Percentiles rank a stretch among this genome's conserved stretches.
Evolutionary conservation across 2,113 vertebrate species (phyloP).

Genomic region (Gymnarchus niloticus): DNA sequence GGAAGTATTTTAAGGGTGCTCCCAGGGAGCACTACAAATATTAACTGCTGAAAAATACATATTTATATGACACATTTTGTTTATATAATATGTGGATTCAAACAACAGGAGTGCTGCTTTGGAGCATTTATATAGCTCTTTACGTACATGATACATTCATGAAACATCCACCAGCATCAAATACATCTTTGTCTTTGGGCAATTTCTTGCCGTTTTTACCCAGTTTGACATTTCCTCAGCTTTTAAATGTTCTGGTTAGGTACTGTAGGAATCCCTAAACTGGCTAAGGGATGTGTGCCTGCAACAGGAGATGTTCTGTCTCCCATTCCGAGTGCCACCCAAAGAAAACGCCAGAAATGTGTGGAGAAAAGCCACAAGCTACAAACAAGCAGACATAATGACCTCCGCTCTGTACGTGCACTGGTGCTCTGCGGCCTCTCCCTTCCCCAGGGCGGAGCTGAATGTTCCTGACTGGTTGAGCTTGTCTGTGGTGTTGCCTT

Average conservation of each 20-base stretch:
- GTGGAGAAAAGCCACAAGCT: conserved; percentile 10
- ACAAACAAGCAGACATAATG: conserved; percentile 14
- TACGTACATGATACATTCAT: not conserved
- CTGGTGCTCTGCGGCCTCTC: conserved; percentile 43
- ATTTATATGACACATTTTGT: too few relatives aligned
- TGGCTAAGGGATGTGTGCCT: not conserved
- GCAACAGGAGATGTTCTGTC: not conserved
- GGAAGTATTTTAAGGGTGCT: not conserved
- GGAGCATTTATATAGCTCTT: not conserved
- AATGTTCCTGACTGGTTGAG: conserved; percentile 54
- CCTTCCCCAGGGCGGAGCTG: conserved; percentile 4
- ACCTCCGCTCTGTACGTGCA: conserved; percentile 26
- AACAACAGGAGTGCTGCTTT: not conserved
- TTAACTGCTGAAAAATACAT: not conserved
- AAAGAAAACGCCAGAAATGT: not conserved
- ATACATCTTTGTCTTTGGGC: too few relatives aligned
- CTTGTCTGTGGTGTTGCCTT: conserved; percentile 49
- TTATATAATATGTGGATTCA: too few relatives aligned
- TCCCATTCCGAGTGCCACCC: not conserved
- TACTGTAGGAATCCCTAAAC: not conserved
- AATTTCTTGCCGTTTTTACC: not conserved
- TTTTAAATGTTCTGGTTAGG: not conserved
- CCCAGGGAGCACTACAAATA: not conserved
- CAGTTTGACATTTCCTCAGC: not conserved
- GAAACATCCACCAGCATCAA: not conserved